A percentile compares a stretch with the other conserved stretches of the same genome.
phyloP scores from a whole-genome alignment of 37 sponge, comb jelly and placozoan genomes.

The Crambe crambe region DNA sequence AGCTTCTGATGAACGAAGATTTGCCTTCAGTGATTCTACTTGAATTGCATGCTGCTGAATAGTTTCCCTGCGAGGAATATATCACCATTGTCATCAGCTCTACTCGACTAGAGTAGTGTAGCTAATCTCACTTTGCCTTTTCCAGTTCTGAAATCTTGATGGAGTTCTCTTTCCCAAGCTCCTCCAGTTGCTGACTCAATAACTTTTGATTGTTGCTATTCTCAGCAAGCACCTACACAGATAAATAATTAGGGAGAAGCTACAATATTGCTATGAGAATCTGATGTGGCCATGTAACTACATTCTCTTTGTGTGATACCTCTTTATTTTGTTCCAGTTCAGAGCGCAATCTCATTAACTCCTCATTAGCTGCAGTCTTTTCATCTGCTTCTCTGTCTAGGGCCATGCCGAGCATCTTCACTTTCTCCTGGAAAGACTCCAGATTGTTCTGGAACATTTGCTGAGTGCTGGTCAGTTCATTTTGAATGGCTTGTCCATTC shows the following conservation, averaged over 20 bases:
- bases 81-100: not conserved
- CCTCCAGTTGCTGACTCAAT: constrained; percentile 16
- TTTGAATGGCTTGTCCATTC: constrained; percentile 11
- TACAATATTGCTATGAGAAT: too few species aligned
- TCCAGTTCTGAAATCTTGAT: not conserved
- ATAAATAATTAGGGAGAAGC: too few species aligned
- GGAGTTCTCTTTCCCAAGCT: not conserved
- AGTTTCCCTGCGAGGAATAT: constrained; percentile 4
- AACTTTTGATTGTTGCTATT: not conserved
- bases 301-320: too few species aligned
- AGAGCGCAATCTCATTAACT: not conserved
- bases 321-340: not conserved
- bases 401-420: constrained; percentile 35
- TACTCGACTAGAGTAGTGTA: too few species aligned
- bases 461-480: constrained; percentile 9
- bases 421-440: constrained; percentile 54
- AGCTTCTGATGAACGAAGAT: not conserved
- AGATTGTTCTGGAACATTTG: constrained; percentile 44
- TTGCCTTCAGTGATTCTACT: not conserved
- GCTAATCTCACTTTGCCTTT: constrained; percentile 1
- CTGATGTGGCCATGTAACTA: too few species aligned
- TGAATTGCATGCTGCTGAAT: not conserved
- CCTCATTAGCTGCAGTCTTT: not conserved
- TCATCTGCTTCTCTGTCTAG: constrained; percentile 43
- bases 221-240: too few species aligned